Evolutionary conservation across 2,888 invertebrate species (phyloP), one percentile per base, ranked within the genome.

Genomic region (Yponomeuta malinellus): DNA sequence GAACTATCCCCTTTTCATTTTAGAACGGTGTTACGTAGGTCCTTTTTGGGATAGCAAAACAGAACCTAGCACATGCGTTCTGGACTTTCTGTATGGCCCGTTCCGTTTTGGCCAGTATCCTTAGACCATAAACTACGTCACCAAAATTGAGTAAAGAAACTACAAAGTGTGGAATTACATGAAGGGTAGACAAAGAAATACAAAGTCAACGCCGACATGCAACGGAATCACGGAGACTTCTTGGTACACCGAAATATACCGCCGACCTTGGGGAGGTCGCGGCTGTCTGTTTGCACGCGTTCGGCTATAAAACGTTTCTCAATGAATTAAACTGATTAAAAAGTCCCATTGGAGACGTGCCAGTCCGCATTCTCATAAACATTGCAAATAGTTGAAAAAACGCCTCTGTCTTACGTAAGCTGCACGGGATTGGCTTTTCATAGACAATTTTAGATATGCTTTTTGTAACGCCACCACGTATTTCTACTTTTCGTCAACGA

Each of bases 261-360:
- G 15, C 71, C 80, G 85, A 90, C 91, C 91, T 90, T 91, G 86
- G 70, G 72, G 84, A 86, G 90, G 90, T 91, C 89, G 84, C 78
- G 77, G 73, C 77, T 83, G 84, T 86, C 87, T 84, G 83, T 86
- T 83, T 82, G 78, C 84, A 85, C 81, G 79, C 83, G 82, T 80
- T 82, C 81, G 79, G 81, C 85, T 81, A 88, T 90, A 89, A 87
- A 90, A 78, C 83, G 84, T 86, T 83, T 85, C 84, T 89, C 83
- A 90, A 90, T 90, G 90, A 90, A 89, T 89, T 83, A 78, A 87
- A 89, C 84, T 82, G 86, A 89, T 89, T 90, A 89, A 90, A 89
- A 90, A 89, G 81, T 86, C 85, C 83, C 82, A 85, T 84, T 92
- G 91, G 91, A 84, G 72, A 71, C 63, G 67, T 81, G 89, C 92